phyloP scores from a whole-genome alignment of 2,888 invertebrate genomes.

The Panopea generosa region DNA sequence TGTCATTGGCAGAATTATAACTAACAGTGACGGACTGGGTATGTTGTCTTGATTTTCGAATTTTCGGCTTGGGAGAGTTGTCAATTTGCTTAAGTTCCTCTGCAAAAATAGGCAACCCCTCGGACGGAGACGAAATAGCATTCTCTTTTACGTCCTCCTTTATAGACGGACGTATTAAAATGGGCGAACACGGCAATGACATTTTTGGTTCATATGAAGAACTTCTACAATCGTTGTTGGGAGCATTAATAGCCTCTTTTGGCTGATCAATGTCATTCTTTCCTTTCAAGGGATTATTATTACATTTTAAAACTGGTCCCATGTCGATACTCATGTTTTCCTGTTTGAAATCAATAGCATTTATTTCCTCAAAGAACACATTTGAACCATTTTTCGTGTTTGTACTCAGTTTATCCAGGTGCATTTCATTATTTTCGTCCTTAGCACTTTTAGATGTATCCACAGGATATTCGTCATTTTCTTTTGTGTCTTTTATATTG shows the following conservation, averaged over 20 bases:
- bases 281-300: not conserved
- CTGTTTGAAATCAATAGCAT: too few relatives aligned
- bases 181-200: constrained; percentile 7
- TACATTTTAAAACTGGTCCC: too few relatives aligned
- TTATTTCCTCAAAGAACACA: too few relatives aligned
- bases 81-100: not conserved
- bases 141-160: not conserved
- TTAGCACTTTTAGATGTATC: too few relatives aligned
- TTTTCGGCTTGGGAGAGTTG: not conserved
- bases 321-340: too few relatives aligned
- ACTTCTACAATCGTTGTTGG: not conserved
- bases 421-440: too few relatives aligned
- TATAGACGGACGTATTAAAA: constrained; percentile 1
- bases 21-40: not conserved
- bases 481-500: too few relatives aligned
- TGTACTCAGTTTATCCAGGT: too few relatives aligned
- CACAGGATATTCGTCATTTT: too few relatives aligned
- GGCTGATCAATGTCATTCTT: not conserved
- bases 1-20: too few relatives aligned
- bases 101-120: not conserved
- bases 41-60: constrained; percentile 1
- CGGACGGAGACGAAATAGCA: not conserved
- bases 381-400: too few relatives aligned
- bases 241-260: not conserved
- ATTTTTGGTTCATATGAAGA: not conserved